Evolutionary conservation across 2,888 invertebrate genomes (phyloP).

Genomic region (Caenorhabditis afra): DNA sequence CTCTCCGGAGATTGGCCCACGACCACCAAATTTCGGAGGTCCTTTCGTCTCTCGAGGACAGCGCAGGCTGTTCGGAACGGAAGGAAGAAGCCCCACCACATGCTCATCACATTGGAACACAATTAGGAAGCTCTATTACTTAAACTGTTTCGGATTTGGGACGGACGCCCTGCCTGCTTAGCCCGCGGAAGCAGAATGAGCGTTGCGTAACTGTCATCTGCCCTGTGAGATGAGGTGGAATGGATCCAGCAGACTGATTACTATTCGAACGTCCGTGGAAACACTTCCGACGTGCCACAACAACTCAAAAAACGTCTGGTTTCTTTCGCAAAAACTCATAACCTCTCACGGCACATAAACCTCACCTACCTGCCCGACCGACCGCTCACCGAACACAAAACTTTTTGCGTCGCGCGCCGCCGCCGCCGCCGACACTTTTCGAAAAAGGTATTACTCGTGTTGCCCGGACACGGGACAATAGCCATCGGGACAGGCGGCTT

Average conservation of each 20-base stretch:
- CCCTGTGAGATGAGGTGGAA: constrained; percentile 21
- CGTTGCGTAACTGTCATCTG: constrained; percentile 44
- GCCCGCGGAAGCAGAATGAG: background rate
- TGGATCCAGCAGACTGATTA: constrained; percentile 8
- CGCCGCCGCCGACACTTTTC: constrained; percentile 32
- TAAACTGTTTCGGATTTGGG: constrained; percentile 30
- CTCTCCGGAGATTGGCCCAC: constrained; percentile 48
- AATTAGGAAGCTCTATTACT: constrained; percentile 58
- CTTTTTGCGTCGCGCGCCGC: constrained; percentile 14
- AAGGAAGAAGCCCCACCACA: constrained; percentile 48
- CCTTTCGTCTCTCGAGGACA: constrained; percentile 1
- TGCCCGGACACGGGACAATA: constrained; percentile 41
- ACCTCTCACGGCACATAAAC: constrained; percentile 53
- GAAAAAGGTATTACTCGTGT: constrained; percentile 26
- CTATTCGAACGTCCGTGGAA: constrained; percentile 12
- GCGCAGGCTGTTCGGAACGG: constrained; percentile 19
- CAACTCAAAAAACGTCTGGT: constrained; percentile 21
- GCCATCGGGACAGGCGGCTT: constrained; percentile 27
- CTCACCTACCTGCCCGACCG: constrained; percentile 23
- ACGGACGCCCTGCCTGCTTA: constrained; percentile 1
- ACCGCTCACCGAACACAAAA: constrained; percentile 26
- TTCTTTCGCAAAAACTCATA: constrained; percentile 42
- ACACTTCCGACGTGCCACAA: constrained; percentile 21
- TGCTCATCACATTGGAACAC: constrained; percentile 51
- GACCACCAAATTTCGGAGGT: constrained; percentile 16